phyloP scores from a whole-genome alignment of 2,888 invertebrate genomes.

The Machimus rusticus region DNA sequence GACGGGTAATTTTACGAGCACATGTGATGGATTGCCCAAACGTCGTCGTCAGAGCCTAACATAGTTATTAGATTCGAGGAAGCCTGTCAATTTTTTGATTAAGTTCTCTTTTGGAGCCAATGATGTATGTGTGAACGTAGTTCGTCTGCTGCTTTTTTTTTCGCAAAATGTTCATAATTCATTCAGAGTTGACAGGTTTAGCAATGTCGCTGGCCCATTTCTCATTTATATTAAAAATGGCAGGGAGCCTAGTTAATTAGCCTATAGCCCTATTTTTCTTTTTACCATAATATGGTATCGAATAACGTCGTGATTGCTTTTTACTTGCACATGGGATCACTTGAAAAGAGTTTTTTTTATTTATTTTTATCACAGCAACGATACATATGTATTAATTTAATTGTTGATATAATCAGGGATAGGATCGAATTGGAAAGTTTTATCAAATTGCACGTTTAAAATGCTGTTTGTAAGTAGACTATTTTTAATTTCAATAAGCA shows the following conservation, averaged over 20 bases:
- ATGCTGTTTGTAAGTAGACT: too few relatives aligned
- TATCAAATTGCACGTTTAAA: too few relatives aligned
- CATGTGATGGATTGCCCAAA: background rate
- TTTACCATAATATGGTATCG: background rate
- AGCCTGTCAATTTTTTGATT: background rate
- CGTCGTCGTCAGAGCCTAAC: background rate
- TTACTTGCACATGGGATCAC: background rate
- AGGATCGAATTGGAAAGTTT: too few relatives aligned
- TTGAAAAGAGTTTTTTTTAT: background rate
- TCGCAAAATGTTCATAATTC: background rate
- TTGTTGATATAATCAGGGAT: too few relatives aligned
- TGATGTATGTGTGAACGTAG: background rate
- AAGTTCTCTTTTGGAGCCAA: background rate
- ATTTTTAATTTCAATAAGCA: too few relatives aligned
- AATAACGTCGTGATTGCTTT: background rate
- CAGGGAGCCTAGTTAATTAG: background rate
- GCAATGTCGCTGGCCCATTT: background rate
- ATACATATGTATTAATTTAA: background rate
- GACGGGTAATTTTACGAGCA: background rate
- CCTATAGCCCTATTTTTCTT: background rate
- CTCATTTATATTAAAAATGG: background rate
- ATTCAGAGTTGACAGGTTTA: background rate
- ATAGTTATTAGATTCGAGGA: background rate
- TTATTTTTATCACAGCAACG: background rate
- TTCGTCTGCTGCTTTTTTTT: background rate